Evolutionary conservation across 2,797 vertebrate species (phyloP).

Genomic region (Malurus splendens): DNA sequence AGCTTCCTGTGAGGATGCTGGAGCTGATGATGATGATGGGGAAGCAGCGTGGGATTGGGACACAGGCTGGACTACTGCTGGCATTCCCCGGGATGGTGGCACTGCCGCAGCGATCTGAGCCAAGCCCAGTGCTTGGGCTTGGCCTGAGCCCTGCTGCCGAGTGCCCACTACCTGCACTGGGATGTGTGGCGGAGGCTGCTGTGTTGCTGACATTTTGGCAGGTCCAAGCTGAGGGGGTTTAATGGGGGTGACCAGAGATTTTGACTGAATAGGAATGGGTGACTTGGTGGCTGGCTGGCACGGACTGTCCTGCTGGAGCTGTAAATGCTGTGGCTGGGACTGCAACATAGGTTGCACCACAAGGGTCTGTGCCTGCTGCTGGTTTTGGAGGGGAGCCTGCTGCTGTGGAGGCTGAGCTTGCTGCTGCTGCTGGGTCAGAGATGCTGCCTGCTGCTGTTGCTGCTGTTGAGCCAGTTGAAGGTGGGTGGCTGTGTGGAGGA

Average conservation of each 20-base stretch:
- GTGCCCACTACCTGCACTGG: constrained; percentile 94
- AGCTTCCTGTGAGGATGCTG: constrained; percentile 65
- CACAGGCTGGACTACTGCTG: constrained; percentile 68
- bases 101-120: constrained; percentile 78
- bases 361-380: constrained; percentile 85
- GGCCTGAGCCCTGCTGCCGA: constrained; percentile 84
- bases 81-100: constrained; percentile 64
- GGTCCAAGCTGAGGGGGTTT: constrained; percentile 70
- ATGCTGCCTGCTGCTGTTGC: constrained; percentile 68
- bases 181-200: constrained; percentile 85
- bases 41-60: constrained; percentile 65
- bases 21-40: constrained; percentile 56
- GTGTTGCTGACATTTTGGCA: constrained; percentile 69
- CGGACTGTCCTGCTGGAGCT: constrained; percentile 74
- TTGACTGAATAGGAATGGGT: constrained; percentile 90
- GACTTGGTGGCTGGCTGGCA: constrained; percentile 72
- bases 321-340: constrained; percentile 62
- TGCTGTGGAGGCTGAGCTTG: constrained; percentile 64
- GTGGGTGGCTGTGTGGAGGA: constrained; percentile 76
- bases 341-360: constrained; percentile 94
- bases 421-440: constrained; percentile 70
- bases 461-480: constrained; percentile 75
- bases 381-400: constrained; percentile 64
- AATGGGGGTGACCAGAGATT: constrained; percentile 64
- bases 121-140: constrained; percentile 84